Conservation (phyloP, 2,797 vertebrate genomes). For the Sebastes steindachneri region DNA sequence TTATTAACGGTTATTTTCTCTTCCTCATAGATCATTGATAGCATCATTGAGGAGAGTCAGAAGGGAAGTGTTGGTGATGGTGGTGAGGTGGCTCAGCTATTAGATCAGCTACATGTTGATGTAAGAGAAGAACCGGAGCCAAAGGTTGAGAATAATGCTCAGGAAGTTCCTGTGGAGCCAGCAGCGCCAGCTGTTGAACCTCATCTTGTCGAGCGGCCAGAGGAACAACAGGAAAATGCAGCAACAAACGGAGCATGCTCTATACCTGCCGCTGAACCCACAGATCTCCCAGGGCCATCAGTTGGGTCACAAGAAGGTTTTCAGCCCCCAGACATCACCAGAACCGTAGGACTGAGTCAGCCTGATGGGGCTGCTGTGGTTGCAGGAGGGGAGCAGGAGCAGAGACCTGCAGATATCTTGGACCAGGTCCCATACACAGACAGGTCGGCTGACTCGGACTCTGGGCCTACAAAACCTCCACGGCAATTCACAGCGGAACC, state of each 20-base stretch:
- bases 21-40: slow-evolving; percentile 91
- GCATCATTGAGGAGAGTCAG: slow-evolving; percentile 96
- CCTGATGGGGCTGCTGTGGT: slow-evolving; percentile 32
- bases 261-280: slow-evolving; percentile 20
- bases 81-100: slow-evolving; percentile 82
- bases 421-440: slow-evolving; percentile 81
- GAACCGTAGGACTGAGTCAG: slow-evolving; percentile 67
- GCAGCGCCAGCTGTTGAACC: slow-evolving; percentile 44
- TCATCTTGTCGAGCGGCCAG: slow-evolving; percentile 59
- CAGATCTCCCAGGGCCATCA: slow-evolving; percentile 44
- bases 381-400: slow-evolving; percentile 62
- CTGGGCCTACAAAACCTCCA: slow-evolving; percentile 90
- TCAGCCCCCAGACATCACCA: slow-evolving; percentile 84
- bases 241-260: slow-evolving; percentile 50
- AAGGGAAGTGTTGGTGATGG: slow-evolving; percentile 82
- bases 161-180: slow-evolving; percentile 48
- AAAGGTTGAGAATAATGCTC: slow-evolving; percentile 48
- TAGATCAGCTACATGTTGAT: slow-evolving; percentile 73
- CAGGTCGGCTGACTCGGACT: slow-evolving; percentile 77
- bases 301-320: slow-evolving; percentile 47
- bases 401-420: slow-evolving; percentile 80
- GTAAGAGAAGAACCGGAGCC: slow-evolving; percentile 34
- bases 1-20: slow-evolving; percentile 16
- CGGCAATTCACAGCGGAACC: slow-evolving; percentile 92
- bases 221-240: slow-evolving; percentile 68